phyloP scores from a whole-genome alignment of 2,888 invertebrate genomes.

The Ectobius pallidus region DNA sequence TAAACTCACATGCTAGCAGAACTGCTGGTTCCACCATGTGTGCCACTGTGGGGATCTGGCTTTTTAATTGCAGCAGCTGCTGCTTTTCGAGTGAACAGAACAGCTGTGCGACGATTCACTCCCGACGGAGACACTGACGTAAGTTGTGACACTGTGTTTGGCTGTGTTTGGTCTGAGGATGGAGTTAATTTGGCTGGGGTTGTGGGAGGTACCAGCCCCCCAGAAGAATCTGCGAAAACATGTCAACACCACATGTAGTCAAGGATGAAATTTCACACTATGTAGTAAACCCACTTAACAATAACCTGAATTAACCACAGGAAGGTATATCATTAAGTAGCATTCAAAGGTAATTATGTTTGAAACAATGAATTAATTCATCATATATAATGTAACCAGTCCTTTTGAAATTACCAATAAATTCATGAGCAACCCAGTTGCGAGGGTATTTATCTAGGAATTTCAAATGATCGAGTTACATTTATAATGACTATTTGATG shows the following conservation, averaged over 20 bases:
- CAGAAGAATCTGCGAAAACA: neutral
- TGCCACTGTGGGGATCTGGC: slow-evolving; percentile 36
- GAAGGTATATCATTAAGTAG: too few species aligned
- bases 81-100: slow-evolving; percentile 76
- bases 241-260: neutral
- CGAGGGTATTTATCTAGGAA: too few species aligned
- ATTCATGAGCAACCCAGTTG: too few species aligned
- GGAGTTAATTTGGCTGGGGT: slow-evolving; percentile 34
- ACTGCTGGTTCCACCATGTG: neutral
- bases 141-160: slow-evolving; percentile 20
- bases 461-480: too few species aligned
- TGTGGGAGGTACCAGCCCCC: neutral
- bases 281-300: too few species aligned
- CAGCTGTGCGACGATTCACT: slow-evolving; percentile 75
- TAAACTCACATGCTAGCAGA: slow-evolving; percentile 19
- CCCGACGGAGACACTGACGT: slow-evolving; percentile 58
- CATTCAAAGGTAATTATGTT: too few species aligned
- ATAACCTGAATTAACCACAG: too few species aligned
- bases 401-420: too few species aligned
- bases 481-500: too few species aligned
- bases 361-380: too few species aligned
- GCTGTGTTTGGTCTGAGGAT: slow-evolving; percentile 22
- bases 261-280: too few species aligned
- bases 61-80: slow-evolving; percentile 54
- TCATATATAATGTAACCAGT: too few species aligned